Evolutionary conservation across 2,797 vertebrate genomes (phyloP).

Genomic region (Trichosurus vulpecula): DNA sequence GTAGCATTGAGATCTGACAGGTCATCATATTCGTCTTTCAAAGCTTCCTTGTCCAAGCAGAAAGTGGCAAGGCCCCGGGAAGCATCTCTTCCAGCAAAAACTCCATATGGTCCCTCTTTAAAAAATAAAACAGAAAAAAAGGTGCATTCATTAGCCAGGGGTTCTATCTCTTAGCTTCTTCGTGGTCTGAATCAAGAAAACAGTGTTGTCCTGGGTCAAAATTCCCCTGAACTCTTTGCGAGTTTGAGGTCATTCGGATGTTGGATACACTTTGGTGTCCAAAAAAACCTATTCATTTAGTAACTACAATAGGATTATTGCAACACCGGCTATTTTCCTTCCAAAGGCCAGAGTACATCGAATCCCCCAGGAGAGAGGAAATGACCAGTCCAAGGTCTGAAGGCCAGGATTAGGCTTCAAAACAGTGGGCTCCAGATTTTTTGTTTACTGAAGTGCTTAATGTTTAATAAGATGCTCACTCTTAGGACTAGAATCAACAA

Average conservation of each 20-base stretch:
- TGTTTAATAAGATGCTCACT: background rate
- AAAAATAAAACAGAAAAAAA: constrained; percentile 74
- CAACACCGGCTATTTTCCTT: constrained; percentile 35
- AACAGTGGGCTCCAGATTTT: constrained; percentile 11
- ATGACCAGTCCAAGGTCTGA: constrained; percentile 10
- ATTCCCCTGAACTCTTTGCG: background rate
- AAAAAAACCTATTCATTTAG: constrained; percentile 24
- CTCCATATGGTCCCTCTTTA: constrained; percentile 95
- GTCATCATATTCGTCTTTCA: constrained; percentile 95
- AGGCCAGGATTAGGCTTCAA: constrained; percentile 52
- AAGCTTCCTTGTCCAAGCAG: constrained; percentile 95
- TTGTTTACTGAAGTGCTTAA: background rate
- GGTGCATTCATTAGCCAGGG: constrained; percentile 47
- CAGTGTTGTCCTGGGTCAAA: constrained; percentile 19
- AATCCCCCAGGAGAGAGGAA: background rate
- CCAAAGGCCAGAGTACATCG: background rate
- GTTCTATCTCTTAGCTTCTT: background rate
- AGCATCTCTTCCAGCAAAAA: constrained; percentile 97
- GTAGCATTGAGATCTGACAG: constrained; percentile 93
- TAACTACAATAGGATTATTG: constrained; percentile 39
- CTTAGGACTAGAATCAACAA: background rate
- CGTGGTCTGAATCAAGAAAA: constrained; percentile 38
- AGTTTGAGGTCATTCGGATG: constrained; percentile 19
- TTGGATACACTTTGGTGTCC: background rate
- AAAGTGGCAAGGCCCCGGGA: constrained; percentile 98